Percentiles rank a stretch among this genome's conserved stretches.
phyloP scores from a whole-genome alignment of 2,888 invertebrate species.

The Craniophora ligustri region DNA sequence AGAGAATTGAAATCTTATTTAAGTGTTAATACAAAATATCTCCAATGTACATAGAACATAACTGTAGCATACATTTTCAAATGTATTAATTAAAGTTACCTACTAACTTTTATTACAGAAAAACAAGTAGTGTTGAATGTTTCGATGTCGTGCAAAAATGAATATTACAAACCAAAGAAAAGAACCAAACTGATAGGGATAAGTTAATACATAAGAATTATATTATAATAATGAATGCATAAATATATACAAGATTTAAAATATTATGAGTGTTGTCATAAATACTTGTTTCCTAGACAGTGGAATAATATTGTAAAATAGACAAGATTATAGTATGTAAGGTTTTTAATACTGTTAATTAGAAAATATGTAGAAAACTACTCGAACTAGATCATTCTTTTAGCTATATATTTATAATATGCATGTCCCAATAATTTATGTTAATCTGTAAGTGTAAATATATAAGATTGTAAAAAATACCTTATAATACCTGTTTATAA shows the following conservation, averaged over 20 bases:
- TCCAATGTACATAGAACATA: constrained; percentile 69
- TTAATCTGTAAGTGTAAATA: constrained; percentile 42
- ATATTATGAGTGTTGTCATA: constrained; percentile 32
- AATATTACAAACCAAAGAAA: constrained; percentile 71
- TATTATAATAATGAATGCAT: constrained; percentile 34
- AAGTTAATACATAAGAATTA: constrained; percentile 52
- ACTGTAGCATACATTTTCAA: constrained; percentile 50
- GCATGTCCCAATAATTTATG: constrained; percentile 33
- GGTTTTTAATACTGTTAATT: constrained; percentile 21
- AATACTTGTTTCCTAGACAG: constrained; percentile 45
- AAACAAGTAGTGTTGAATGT: constrained; percentile 48
- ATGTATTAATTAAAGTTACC: constrained; percentile 50
- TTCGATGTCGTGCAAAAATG: constrained; percentile 55
- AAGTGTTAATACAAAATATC: constrained; percentile 75
- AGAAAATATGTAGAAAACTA: constrained; percentile 33
- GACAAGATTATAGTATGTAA: constrained; percentile 37
- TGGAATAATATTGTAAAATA: constrained; percentile 36
- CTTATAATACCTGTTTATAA: constrained; percentile 8
- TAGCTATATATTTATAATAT: constrained; percentile 21
- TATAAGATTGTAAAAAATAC: constrained; percentile 8
- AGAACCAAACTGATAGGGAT: constrained; percentile 79
- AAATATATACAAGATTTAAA: constrained; percentile 28
- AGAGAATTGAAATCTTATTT: constrained; percentile 87
- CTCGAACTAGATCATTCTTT: constrained; percentile 18
- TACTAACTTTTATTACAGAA: constrained; percentile 43